These are phyloP conservation scores for Regulus satrapa DNA, from an alignment of 2,113 vertebrate species.

Conservation along the genomic window DNA sequence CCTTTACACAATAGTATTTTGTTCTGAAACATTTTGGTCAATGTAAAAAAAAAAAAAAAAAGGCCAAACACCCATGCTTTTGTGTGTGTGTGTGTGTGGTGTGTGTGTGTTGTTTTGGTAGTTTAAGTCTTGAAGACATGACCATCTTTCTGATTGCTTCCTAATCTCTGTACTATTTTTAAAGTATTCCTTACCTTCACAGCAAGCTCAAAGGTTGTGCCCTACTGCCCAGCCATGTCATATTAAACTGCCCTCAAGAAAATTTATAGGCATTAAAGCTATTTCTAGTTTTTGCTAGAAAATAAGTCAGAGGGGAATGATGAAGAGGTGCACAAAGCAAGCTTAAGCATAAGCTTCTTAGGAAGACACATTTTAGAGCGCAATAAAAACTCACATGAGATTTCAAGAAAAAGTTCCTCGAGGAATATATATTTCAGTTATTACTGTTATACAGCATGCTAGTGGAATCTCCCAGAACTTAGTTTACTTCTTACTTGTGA, in stretches of 20 bases:
- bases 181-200: neutral
- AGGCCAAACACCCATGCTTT: fast-evolving
- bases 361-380: neutral
- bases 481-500: neutral
- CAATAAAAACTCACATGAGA: neutral
- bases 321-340: neutral
- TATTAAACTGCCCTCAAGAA: neutral
- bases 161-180: neutral
- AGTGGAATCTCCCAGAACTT: neutral
- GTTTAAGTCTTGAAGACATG: neutral
- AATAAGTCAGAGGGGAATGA: neutral
- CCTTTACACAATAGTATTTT: neutral
- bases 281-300: neutral
- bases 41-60: neutral
- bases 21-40: neutral
- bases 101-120: neutral
- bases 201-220: neutral
- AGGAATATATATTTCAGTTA: neutral
- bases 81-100: too few relatives aligned
- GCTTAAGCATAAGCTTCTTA: neutral
- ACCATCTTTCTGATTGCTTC: neutral
- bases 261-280: neutral
- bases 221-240: neutral
- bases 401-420: neutral
- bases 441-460: neutral